phyloP scores from a whole-genome alignment of 2,888 invertebrate genomes.

The Lasioglossum vierecki region DNA sequence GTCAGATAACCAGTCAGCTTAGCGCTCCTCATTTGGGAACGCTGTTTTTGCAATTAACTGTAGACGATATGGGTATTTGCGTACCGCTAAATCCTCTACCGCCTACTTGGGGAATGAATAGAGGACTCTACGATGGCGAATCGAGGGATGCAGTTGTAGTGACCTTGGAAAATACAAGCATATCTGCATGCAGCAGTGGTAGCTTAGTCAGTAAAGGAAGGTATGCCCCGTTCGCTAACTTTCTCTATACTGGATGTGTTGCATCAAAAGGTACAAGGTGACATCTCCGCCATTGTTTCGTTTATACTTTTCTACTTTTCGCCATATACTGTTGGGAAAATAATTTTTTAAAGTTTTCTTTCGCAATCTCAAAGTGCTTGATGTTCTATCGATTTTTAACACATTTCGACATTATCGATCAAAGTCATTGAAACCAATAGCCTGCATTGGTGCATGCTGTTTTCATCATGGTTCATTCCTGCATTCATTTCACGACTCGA shows the following conservation, averaged over 20 bases:
- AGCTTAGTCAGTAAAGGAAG: slow-evolving; percentile 96
- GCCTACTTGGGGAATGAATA: slow-evolving; percentile 87
- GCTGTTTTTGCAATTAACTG: slow-evolving; percentile 96
- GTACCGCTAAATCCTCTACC: slow-evolving; percentile 94
- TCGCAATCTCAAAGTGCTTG: background rate
- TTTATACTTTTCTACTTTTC: too few species aligned
- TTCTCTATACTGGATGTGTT: background rate
- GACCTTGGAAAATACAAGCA: slow-evolving; percentile 97
- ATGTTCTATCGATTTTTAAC: background rate
- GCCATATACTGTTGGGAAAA: too few species aligned
- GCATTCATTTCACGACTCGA: background rate
- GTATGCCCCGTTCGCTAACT: slow-evolving; percentile 55
- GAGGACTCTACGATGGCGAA: slow-evolving; percentile 90
- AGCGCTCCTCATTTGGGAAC: slow-evolving; percentile 94
- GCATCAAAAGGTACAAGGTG: background rate
- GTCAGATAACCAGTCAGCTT: slow-evolving; percentile 91
- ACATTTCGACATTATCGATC: too few species aligned
- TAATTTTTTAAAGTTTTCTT: background rate
- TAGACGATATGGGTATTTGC: slow-evolving; percentile 98
- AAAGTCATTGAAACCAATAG: too few species aligned
- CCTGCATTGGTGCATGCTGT: too few species aligned
- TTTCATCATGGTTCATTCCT: too few species aligned
- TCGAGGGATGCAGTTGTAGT: slow-evolving; percentile 96
- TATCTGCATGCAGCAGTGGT: slow-evolving; percentile 97
- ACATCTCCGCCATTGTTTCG: background rate